These are phyloP conservation scores for Dipodomys spectabilis DNA, from an alignment of 2,113 vertebrate genomes.

Conservation along the genomic window DNA sequence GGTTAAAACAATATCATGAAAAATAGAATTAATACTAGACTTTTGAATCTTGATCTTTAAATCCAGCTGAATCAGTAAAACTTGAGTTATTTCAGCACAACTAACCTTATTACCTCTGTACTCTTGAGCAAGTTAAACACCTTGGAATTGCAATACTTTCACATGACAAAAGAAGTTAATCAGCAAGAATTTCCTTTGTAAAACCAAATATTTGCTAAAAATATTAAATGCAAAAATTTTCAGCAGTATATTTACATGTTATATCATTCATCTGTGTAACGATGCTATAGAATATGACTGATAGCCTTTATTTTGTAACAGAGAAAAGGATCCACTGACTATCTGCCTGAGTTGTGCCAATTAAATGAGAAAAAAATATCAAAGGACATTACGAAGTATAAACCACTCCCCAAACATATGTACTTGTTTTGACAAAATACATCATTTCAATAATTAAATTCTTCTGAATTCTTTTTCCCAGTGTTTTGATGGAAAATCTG, in stretches of 20 bases:
- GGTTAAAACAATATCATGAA: slow-evolving; percentile 25
- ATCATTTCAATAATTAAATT: neutral
- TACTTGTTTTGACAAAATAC: slow-evolving; percentile 8
- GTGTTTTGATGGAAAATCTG: neutral
- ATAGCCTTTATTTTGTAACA: neutral
- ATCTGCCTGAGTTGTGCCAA: neutral
- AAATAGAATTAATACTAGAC: neutral
- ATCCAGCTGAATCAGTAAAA: neutral
- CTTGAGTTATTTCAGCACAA: neutral
- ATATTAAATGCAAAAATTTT: neutral
- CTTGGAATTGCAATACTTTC: neutral
- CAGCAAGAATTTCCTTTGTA: neutral
- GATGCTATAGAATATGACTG: neutral
- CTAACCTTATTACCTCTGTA: neutral
- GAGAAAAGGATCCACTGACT: neutral
- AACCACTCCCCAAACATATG: neutral
- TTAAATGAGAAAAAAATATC: neutral
- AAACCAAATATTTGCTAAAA: neutral
- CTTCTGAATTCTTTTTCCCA: neutral
- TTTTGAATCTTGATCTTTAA: slow-evolving; percentile 38
- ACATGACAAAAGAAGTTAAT: neutral
- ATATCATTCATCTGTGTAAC: neutral
- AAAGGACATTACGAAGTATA: neutral
- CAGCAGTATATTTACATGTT: neutral
- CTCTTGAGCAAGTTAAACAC: slow-evolving; percentile 3